Evolutionary conservation across 1,140 invertebrate genomes (phyloP), one percentile per base, ranked within the genome.

Genomic region (Ostrea edulis): DNA sequence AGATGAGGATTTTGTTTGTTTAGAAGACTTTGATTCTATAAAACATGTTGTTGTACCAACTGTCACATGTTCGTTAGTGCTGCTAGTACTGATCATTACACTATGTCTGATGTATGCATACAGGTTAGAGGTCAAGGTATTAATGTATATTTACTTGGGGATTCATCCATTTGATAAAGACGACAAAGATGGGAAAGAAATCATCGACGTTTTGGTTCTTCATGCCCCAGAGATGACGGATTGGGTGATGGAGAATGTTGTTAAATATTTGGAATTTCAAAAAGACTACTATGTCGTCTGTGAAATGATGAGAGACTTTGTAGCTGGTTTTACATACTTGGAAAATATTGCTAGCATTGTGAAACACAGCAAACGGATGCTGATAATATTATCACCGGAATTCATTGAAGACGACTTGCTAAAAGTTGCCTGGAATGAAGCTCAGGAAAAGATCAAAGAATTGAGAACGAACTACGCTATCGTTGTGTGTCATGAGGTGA

Each of bases 161-260:
- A 58, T 92, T 29, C 92, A 92, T 86, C 92, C 92, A 35, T 93
- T 93, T 82, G 92, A 93, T 88, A 89, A 89, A 22, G 91, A 92
- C 54, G 86, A 89, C 52, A 71, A 87, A 1, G 89, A 91, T 22
- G 14, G 77, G 0, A 55, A 85, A 0, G 89, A 91, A 68, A 55
- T 88, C 7, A 90, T 91, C 83, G 91, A 92, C 81, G 89, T 88
- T 55, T 86, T 90, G 12, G 85, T 93, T 52, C 85, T 91, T 25
- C 92, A 91, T 86, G 86, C 88, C 2, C 65, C 88, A 8, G 29
- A 44, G 5, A n/a, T 89, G 5, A 88, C 89, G 2, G 91, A 90
- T 9, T 93, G 91, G 91, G 91, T 91, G 3, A 87, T 90, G 83
- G 85, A 90, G 58, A 88, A 90, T 62, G 88, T 93, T 12, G 88